phyloP scores from a whole-genome alignment of 2,888 invertebrate genomes.

The Parnassius apollo region DNA sequence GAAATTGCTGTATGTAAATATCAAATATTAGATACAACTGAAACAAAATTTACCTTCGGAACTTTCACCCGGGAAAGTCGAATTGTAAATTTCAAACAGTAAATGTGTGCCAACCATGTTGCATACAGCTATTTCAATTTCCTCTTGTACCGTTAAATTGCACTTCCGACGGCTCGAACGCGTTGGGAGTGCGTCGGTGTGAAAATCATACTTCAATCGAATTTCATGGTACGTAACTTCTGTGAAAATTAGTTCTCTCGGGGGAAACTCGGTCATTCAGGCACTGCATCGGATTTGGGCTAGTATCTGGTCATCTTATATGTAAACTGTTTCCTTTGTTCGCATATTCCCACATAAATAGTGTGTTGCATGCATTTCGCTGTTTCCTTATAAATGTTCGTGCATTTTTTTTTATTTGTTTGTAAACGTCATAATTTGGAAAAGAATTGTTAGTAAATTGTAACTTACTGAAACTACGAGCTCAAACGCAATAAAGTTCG shows the following conservation, averaged over 20 bases:
- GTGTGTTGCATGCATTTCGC: neutral
- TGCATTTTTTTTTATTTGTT: neutral
- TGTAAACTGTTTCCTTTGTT: no score
- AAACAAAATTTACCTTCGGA: no score
- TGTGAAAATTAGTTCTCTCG: slow-evolving; percentile 1
- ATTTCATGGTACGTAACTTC: slow-evolving; percentile 11
- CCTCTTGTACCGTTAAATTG: slow-evolving; percentile 15
- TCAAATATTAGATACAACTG: no score
- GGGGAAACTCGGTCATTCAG: neutral
- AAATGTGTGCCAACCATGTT: slow-evolving; percentile 1
- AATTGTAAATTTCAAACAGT: neutral
- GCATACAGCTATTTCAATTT: slow-evolving; percentile 19
- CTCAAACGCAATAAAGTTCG: slow-evolving; percentile 26
- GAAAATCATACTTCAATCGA: slow-evolving; percentile 6
- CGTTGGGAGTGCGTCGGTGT: neutral
- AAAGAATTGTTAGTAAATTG: slow-evolving; percentile 4
- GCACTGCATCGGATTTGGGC: slow-evolving; percentile 25
- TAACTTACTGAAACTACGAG: slow-evolving; percentile 25
- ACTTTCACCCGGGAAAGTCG: neutral
- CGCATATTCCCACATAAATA: no score
- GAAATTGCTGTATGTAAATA: no score
- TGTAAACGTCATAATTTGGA: neutral
- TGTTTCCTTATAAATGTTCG: neutral
- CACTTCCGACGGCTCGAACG: slow-evolving; percentile 21
- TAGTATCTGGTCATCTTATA: slow-evolving; percentile 20